Percentiles rank a stretch among this genome's conserved stretches.
These are phyloP conservation scores for Bujurquina vittata DNA, from an alignment of 2,113 vertebrate species.

Conservation along the genomic window DNA sequence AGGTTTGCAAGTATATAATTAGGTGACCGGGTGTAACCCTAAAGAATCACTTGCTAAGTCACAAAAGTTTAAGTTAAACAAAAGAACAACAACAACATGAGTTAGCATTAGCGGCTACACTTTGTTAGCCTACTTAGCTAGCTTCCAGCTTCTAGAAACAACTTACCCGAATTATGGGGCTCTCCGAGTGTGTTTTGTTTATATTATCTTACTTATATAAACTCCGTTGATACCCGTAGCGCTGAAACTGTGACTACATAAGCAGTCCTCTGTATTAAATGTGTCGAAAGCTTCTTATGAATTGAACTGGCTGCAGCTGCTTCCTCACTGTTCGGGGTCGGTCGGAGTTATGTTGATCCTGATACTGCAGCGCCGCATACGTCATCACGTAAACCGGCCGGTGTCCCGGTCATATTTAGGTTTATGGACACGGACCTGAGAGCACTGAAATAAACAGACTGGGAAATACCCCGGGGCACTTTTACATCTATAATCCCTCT, in stretches of 20 bases:
- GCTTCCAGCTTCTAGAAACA: constrained; percentile 39
- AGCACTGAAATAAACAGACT: constrained; percentile 56
- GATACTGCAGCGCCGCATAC: constrained; percentile 20
- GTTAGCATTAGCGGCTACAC: constrained; percentile 56
- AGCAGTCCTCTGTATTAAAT: background rate
- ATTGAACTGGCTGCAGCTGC: constrained; percentile 6
- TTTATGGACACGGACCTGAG: constrained; percentile 22
- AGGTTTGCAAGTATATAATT: background rate
- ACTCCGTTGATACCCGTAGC: background rate
- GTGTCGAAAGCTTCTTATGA: background rate
- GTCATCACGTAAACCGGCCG: constrained; percentile 56
- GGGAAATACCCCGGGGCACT: constrained; percentile 60
- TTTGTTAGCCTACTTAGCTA: constrained; percentile 41
- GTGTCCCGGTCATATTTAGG: background rate
- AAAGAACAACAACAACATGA: constrained; percentile 64
- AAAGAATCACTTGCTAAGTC: rapidly evolving
- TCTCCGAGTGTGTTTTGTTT: background rate
- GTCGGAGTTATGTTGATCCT: constrained; percentile 60
- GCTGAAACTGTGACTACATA: background rate
- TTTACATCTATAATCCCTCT: constrained; percentile 3
- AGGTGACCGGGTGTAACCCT: rapidly evolving
- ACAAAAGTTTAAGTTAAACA: constrained; percentile 30
- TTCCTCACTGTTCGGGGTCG: constrained; percentile 18
- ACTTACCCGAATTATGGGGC: constrained; percentile 59
- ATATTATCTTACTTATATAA: background rate